phyloP scores from a whole-genome alignment of 2,113 vertebrate genomes.

The Aptenodytes patagonicus region DNA sequence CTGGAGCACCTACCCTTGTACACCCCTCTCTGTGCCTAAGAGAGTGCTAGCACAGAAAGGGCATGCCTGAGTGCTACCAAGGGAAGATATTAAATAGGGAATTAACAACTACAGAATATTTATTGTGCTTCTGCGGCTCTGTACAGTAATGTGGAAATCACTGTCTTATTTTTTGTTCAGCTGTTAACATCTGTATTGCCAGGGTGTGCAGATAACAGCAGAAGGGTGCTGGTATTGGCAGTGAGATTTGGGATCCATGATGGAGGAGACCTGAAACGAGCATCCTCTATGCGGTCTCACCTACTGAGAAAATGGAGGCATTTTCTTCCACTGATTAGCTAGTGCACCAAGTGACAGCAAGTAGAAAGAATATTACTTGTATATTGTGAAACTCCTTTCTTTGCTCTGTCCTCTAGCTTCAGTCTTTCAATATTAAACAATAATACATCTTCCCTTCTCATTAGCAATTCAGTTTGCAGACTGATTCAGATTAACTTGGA shows the following conservation, averaged over 20 bases:
- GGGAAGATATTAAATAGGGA: neutral
- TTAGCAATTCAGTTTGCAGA: conserved; percentile 44
- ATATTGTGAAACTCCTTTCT: neutral
- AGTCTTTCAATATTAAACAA: neutral
- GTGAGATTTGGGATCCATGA: fast-evolving
- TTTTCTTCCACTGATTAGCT: neutral
- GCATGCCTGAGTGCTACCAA: neutral
- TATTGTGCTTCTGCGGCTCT: neutral
- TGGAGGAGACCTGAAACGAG: neutral
- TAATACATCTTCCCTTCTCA: conserved; percentile 46
- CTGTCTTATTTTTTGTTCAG: neutral
- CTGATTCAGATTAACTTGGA: conserved; percentile 42
- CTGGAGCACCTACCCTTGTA: neutral
- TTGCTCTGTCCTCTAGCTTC: neutral
- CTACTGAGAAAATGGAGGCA: neutral
- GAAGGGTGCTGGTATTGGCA: neutral
- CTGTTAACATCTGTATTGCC: neutral
- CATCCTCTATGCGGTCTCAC: neutral
- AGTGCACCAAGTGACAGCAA: neutral
- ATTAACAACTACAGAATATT: neutral
- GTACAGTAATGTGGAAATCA: neutral
- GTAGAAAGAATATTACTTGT: neutral
- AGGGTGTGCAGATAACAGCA: neutral
- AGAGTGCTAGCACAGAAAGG: neutral
- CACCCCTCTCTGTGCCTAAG: too few relatives aligned